These are phyloP conservation scores for Brenthis ino DNA, from an alignment of 2,888 invertebrate genomes.

Conservation along the genomic window DNA sequence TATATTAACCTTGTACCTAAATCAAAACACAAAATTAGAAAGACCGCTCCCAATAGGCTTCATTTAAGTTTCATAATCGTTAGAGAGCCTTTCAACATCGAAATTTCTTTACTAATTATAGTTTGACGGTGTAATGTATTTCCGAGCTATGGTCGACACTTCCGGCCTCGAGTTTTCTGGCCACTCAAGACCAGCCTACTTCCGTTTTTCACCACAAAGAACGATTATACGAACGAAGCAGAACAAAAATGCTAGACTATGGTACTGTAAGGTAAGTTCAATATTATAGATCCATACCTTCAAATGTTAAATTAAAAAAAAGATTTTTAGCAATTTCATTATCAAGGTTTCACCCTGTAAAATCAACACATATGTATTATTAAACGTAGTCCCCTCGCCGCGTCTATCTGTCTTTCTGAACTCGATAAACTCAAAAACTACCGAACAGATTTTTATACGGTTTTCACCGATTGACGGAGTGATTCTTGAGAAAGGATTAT, in stretches of 20 bases:
- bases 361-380: no score
- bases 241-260: neutral
- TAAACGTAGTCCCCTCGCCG: no score
- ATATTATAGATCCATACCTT: no score
- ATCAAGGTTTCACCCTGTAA: no score
- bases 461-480: no score
- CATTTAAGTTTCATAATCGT: slow-evolving; percentile 13
- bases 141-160: slow-evolving; percentile 33
- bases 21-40: neutral
- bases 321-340: no score
- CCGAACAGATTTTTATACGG: no score
- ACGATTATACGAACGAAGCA: neutral
- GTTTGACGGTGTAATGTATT: slow-evolving; percentile 32
- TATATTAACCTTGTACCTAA: neutral
- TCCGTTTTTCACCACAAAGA: slow-evolving; percentile 12
- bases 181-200: slow-evolving; percentile 24
- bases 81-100: slow-evolving; percentile 12
- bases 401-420: no score
- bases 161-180: slow-evolving; percentile 27
- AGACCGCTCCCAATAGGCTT: neutral
- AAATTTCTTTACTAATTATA: slow-evolving; percentile 24
- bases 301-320: no score
- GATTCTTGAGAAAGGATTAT: no score
- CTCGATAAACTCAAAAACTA: no score
- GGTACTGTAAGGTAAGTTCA: no score